Conservation (phyloP, 2,888 invertebrate species). For the Trachelus stipa region DNA sequence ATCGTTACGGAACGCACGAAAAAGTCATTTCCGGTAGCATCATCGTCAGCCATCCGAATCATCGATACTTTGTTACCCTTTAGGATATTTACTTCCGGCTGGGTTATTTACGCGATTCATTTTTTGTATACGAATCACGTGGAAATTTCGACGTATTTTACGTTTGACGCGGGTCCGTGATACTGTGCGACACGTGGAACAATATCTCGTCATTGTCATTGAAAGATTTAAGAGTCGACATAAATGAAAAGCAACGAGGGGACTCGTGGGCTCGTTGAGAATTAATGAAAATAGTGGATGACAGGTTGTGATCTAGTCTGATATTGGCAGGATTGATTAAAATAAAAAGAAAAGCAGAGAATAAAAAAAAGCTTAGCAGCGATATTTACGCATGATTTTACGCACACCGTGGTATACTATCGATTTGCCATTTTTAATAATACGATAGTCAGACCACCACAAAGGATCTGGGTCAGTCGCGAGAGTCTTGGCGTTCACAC, state of each 20-base stretch:
- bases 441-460: not conserved
- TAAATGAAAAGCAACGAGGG: not conserved
- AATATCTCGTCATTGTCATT: not conserved
- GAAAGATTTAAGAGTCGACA: not conserved
- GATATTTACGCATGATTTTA: not conserved
- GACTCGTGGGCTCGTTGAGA: not conserved
- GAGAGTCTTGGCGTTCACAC: conserved; percentile 1
- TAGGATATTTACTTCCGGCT: not conserved
- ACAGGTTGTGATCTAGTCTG: not conserved
- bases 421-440: not conserved
- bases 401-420: not conserved
- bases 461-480: not conserved
- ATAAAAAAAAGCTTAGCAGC: not conserved
- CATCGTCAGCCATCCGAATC: not conserved
- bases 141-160: not conserved
- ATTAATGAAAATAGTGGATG: not conserved
- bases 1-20: not conserved
- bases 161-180: not conserved
- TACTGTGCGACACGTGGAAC: not conserved
- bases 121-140: too few relatives aligned
- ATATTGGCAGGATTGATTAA: not conserved
- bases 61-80: not conserved
- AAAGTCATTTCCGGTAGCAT: not conserved
- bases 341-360: not conserved
- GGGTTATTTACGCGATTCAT: not conserved